phyloP scores from a whole-genome alignment of 2,888 invertebrate genomes.

The Sialis lutaria region DNA sequence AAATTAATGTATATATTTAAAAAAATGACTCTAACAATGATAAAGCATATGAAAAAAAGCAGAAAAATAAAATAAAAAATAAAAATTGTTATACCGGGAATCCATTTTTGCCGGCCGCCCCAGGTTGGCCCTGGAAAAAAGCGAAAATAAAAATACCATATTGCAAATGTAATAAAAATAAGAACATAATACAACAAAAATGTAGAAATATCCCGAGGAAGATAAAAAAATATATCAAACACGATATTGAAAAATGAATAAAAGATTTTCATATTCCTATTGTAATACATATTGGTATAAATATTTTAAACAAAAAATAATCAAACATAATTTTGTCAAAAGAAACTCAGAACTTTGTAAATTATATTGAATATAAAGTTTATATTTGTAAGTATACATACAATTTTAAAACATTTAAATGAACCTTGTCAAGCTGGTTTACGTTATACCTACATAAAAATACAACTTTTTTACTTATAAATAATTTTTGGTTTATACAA shows the following conservation, averaged over 20 bases:
- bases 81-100: constrained; percentile 63
- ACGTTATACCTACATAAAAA: no score
- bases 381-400: no score
- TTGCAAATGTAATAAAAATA: no score
- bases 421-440: no score
- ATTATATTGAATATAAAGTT: neutral
- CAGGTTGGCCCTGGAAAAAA: constrained; percentile 51
- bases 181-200: constrained; percentile 16
- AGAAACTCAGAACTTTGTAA: neutral
- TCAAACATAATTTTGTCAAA: neutral
- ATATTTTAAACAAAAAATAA: constrained; percentile 1
- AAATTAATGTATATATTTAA: constrained; percentile 9
- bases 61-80: constrained; percentile 21
- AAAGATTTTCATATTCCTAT: no score
- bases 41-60: no score
- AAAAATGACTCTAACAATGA: no score
- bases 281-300: neutral
- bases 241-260: no score
- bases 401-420: no score
- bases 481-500: no score
- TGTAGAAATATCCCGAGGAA: constrained; percentile 13
- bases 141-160: constrained; percentile 25
- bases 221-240: no score
- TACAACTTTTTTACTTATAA: no score
- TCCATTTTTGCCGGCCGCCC: constrained; percentile 73